These are phyloP conservation scores for Ciconia boyciana DNA, from an alignment of 2,113 vertebrate species.

Conservation along the genomic window DNA sequence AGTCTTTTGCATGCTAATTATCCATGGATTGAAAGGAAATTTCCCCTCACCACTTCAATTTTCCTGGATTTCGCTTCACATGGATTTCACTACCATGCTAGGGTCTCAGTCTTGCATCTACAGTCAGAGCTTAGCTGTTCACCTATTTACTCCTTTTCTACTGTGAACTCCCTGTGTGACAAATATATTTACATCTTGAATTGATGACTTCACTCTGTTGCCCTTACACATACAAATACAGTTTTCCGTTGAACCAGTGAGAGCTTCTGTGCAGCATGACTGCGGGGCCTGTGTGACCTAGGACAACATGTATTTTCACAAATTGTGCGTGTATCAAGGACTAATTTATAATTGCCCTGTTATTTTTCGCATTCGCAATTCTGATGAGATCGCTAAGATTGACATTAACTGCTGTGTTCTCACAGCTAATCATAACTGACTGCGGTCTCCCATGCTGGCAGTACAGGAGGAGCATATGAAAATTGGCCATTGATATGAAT, in stretches of 20 bases:
- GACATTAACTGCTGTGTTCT: background rate
- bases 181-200: background rate
- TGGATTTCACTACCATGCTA: background rate
- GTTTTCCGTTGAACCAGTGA: background rate
- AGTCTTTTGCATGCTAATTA: background rate
- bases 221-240: background rate
- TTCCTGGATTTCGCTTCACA: background rate
- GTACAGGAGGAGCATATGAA: background rate
- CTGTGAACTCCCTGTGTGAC: background rate
- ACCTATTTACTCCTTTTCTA: background rate
- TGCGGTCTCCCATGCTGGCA: background rate
- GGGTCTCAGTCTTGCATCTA: background rate
- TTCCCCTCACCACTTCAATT: background rate
- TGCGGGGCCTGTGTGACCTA: accelerated
- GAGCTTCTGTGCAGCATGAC: background rate
- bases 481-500: background rate
- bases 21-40: background rate
- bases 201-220: background rate
- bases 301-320: background rate
- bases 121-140: background rate
- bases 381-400: background rate
- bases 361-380: background rate
- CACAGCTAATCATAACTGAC: background rate
- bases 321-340: background rate
- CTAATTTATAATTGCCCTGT: background rate